Base-by-base conservation (phyloP, 2,797 vertebrate species). In the Tachyglossus aculeatus region DNA sequence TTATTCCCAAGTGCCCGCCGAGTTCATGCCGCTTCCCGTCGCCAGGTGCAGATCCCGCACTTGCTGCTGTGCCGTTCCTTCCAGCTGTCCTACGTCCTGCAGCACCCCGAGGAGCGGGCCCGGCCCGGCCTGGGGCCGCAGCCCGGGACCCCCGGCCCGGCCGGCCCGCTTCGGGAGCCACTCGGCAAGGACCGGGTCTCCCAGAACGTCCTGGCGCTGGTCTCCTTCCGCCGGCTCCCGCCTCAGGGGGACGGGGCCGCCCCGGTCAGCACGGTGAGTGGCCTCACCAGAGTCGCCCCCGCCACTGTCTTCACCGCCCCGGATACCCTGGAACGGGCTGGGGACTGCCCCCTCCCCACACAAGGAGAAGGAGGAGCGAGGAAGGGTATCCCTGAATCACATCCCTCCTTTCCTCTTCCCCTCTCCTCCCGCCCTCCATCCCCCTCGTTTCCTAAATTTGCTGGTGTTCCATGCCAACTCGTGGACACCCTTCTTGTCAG, bases 1-100 rank as follows among this genome's bases (percentile, higher is more conserved):
- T n/a, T n/a, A n/a, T n/a, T n/a, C n/a, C n/a, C n/a, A 10, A n/a
- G n/a, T 8, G 18, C 18, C 24, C 41, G 24, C 8, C 5, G 41
- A 21, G n/a, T n/a, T n/a, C n/a, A n/a, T n/a, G 7, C 11, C 22
- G 15, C 7, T 8, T 47, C 27, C 0, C 0, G 56, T 31, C 15
- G 9, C 7, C 27, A 99, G 97, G 95, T 94, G 22, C 95, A 96
- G 87, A 93, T 95, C 76, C 87, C 98, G 89, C 96, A 98, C 82
- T 90, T 98, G 85, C 86, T 98, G 77, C 93, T 99, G 44, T 97
- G 96, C 88, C 96, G 98, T 67, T 96, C 94, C 87, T 99, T 99
- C 93, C 98, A 99, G 92, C 90, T 99, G 9, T 89, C 79, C 11
- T 95, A 97, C 84, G 84, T 98, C 36, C 83, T 93, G 74, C 93